Base-by-base conservation (phyloP, 2,797 vertebrate species). In the Cyclura pinguis region DNA sequence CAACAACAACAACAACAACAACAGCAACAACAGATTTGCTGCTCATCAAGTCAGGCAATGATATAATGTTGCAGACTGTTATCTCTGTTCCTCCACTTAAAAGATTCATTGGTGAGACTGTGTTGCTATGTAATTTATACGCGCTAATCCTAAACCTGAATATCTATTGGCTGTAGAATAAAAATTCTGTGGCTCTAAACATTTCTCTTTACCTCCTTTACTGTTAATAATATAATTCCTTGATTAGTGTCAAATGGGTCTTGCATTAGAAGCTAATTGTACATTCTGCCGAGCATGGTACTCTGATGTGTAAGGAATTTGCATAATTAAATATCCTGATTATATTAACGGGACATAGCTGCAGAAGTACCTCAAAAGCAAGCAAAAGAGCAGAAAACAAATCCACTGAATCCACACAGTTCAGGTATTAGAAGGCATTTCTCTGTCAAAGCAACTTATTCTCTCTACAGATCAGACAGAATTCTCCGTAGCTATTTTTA, bases 191-290 rank as follows among this genome's bases (percentile, higher is more conserved):
- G 52, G 72, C 22, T 83, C 85, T 91, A 69, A 91, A 84, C 57
- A 84, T 55, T 90, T 87, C 80, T 77, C 38, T 57, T 83, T 91
- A 42, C 73, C 50, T 38, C 80, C 47, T 47, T 86, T 87, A 64
- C 59, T 77, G 80, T 87, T 87, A 72, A 73, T 83, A 90, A 67
- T 76, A 67, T 69, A 77, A 67, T 83, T 67, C 80, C 72, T 84
- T 87, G 85, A 87, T 91, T 90, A 90, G 67, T 90, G 89, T 90
- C 89, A 90, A 86, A 86, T 86, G 35, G n/a, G 74, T 91, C 80
- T 87, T 87, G 42, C 59, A 67, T 77, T 91, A 87, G 50, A 84
- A 84, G 50, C 59, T 91, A 88, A 91, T 87, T 87, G 80, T 35
- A 77, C 47, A 88, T 88, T 88, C 59, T 91, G 80, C 62, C 14